Evolutionary conservation across 2,797 vertebrate genomes (phyloP).

Genomic region (Paguma larvata): DNA sequence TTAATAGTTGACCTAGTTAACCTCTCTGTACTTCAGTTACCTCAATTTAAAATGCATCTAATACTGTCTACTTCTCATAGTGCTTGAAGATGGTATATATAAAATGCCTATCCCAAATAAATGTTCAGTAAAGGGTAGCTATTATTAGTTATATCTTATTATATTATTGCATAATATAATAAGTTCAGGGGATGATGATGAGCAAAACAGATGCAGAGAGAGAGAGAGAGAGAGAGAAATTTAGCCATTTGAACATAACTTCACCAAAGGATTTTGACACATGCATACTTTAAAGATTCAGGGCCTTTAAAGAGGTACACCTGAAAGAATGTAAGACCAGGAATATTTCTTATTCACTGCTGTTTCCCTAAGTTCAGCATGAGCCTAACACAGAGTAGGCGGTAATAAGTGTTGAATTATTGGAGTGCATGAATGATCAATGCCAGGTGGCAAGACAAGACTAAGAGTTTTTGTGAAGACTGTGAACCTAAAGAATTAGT

Average conservation of each 20-base stretch:
- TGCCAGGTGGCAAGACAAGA: background rate
- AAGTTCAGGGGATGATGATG: background rate
- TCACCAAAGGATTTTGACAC: background rate
- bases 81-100: background rate
- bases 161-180: background rate
- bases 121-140: slow-evolving; percentile 16
- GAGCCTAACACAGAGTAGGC: background rate
- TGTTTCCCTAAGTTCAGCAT: background rate
- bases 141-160: background rate
- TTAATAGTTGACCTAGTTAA: background rate
- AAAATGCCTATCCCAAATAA: background rate
- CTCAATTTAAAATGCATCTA: background rate
- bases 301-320: background rate
- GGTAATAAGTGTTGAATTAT: slow-evolving; percentile 2
- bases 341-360: background rate
- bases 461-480: slow-evolving; percentile 29
- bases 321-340: background rate
- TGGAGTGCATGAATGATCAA: background rate
- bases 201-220: background rate
- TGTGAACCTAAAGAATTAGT: background rate
- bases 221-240: background rate
- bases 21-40: background rate
- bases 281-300: slow-evolving; percentile 13
- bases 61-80: background rate
- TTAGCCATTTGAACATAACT: background rate